Percentiles rank a stretch among this genome's conserved stretches.
These are phyloP conservation scores for Cinclus cinclus DNA, from an alignment of 2,113 vertebrate genomes.

Conservation along the genomic window DNA sequence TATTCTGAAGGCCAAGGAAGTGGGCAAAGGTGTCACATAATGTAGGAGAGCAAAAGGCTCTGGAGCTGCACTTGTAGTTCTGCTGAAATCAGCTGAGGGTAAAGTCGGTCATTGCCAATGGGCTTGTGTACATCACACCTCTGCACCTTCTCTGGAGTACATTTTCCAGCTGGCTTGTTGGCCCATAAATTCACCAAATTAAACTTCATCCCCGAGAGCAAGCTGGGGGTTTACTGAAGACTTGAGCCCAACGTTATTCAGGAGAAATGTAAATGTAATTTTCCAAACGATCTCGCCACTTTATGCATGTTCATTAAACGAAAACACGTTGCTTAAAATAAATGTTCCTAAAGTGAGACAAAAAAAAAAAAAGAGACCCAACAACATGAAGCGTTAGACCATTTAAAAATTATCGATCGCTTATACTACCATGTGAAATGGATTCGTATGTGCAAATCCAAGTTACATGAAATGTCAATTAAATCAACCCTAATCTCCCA, in stretches of 20 bases:
- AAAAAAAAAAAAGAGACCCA: background rate
- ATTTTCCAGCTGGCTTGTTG: slow-evolving; percentile 49
- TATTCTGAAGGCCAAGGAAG: background rate
- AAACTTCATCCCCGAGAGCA: background rate
- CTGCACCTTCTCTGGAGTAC: slow-evolving; percentile 20
- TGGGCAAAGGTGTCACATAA: background rate
- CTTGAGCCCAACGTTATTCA: background rate
- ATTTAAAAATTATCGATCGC: slow-evolving; percentile 67
- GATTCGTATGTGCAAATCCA: slow-evolving; percentile 70
- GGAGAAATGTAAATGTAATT: slow-evolving; percentile 38
- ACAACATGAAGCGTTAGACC: slow-evolving; percentile 58
- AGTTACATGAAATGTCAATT: slow-evolving; percentile 73
- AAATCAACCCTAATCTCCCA: slow-evolving; percentile 76
- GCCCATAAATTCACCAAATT: slow-evolving; percentile 40
- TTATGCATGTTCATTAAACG: slow-evolving; percentile 33
- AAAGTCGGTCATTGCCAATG: background rate
- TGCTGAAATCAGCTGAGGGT: slow-evolving; percentile 28
- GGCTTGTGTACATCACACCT: slow-evolving; percentile 34
- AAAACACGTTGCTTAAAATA: slow-evolving; percentile 61
- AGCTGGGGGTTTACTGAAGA: slow-evolving; percentile 10
- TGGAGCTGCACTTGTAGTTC: background rate
- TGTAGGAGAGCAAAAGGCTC: background rate
- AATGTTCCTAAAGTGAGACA: slow-evolving; percentile 49
- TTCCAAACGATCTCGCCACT: slow-evolving; percentile 27
- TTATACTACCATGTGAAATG: slow-evolving; percentile 63